Evolutionary conservation across 2,113 vertebrate species (phyloP).

Genomic region (Anguilla rostrata): DNA sequence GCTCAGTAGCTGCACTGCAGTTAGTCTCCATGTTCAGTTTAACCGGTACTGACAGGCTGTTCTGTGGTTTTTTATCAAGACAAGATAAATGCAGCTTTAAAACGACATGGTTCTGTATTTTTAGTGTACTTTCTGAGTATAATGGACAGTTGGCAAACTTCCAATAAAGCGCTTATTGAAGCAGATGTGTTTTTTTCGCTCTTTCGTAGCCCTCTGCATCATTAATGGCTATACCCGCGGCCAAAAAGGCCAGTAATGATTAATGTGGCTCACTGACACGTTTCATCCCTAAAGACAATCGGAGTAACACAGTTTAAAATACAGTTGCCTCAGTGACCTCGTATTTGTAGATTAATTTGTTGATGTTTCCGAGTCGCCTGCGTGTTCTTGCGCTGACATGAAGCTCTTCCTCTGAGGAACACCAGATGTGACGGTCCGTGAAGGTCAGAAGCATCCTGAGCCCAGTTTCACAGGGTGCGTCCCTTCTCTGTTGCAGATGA

Average conservation of each 20-base stretch:
- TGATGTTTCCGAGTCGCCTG: neutral
- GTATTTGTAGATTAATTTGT: neutral
- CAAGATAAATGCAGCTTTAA: slow-evolving; percentile 4
- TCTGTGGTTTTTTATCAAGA: neutral
- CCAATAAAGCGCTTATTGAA: slow-evolving; percentile 4
- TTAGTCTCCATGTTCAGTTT: neutral
- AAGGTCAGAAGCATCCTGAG: neutral
- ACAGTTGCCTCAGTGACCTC: neutral
- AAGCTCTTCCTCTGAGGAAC: neutral
- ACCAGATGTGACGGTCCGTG: too few species aligned
- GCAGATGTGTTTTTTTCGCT: neutral
- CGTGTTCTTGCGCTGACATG: neutral
- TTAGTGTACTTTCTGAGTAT: neutral
- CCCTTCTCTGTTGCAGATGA: slow-evolving; percentile 75
- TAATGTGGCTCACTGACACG: neutral
- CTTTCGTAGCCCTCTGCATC: neutral
- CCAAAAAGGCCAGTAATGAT: neutral
- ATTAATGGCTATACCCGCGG: neutral
- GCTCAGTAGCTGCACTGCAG: neutral
- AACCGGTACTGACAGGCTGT: neutral
- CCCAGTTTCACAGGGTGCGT: too few species aligned
- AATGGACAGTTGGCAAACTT: slow-evolving; percentile 2
- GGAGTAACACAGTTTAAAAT: neutral
- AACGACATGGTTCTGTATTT: slow-evolving; percentile 1
- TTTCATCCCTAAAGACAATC: neutral